phyloP scores from a whole-genome alignment of 2,888 invertebrate genomes.

The Silvanus unidentatus region DNA sequence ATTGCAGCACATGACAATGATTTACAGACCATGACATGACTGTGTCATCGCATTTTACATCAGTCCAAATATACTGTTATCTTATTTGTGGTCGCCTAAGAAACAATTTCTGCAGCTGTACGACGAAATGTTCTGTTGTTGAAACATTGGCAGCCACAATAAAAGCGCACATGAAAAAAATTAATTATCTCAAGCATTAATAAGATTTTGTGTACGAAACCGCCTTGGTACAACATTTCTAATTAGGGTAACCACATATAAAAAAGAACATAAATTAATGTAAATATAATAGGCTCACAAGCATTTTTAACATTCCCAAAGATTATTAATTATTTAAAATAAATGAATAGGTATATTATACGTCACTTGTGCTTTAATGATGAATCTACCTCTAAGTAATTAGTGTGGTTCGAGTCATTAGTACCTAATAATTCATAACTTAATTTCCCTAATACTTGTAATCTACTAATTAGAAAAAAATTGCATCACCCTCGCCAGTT shows the following conservation, averaged over 20 bases:
- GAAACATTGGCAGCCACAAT: no score
- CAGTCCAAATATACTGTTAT: slow-evolving; percentile 15
- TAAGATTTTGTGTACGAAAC: no score
- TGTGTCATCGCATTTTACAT: slow-evolving; percentile 22
- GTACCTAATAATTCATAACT: slow-evolving; percentile 16
- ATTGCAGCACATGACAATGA: slow-evolving; percentile 21
- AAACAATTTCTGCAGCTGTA: slow-evolving; percentile 16
- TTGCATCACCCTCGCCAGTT: no score
- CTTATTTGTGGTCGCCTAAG: slow-evolving; percentile 19
- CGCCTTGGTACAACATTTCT: no score
- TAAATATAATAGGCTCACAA: no score
- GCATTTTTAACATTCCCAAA: slow-evolving; percentile 9
- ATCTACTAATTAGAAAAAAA: no score
- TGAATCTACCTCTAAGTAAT: slow-evolving; percentile 19
- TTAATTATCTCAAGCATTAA: no score
- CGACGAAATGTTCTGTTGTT: no score
- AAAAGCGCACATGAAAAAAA: no score
- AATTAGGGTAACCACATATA: no score
- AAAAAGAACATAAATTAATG: no score
- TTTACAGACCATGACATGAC: slow-evolving; percentile 28
- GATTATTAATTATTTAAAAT: slow-evolving; percentile 8
- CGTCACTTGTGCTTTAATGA: slow-evolving; percentile 15
- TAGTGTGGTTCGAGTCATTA: slow-evolving; percentile 15
- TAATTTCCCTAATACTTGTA: slow-evolving; percentile 8
- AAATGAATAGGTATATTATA: no score